Percentiles rank a stretch among this genome's conserved stretches.
phyloP scores from a whole-genome alignment of 2,797 vertebrate species.

The Hyperoplus immaculatus region DNA sequence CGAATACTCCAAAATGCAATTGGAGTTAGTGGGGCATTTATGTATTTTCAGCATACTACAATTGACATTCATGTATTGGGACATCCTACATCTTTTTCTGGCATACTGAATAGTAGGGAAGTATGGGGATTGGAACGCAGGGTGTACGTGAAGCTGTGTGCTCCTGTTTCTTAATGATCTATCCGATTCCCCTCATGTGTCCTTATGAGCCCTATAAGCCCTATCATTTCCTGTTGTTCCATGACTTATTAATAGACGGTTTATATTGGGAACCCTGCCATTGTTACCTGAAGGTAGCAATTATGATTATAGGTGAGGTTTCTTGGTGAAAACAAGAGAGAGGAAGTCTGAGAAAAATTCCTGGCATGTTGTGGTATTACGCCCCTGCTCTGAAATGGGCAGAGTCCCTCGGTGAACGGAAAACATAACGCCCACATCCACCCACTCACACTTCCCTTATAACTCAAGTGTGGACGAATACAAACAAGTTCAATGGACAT shows the following conservation, averaged over 20 bases:
- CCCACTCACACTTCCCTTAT: slow-evolving; percentile 36
- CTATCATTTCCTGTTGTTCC: slow-evolving; percentile 66
- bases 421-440: slow-evolving; percentile 34
- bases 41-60: too few species aligned
- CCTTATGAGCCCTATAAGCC: slow-evolving; percentile 42
- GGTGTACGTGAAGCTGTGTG: neutral
- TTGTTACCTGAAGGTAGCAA: slow-evolving; percentile 59
- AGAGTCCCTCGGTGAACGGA: slow-evolving; percentile 40
- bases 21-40: too few species aligned
- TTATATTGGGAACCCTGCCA: slow-evolving; percentile 62
- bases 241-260: slow-evolving; percentile 44
- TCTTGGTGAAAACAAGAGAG: slow-evolving; percentile 43
- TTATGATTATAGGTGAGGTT: slow-evolving; percentile 49
- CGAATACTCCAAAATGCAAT: too few species aligned
- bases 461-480: neutral
- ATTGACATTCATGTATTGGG: too few species aligned
- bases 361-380: slow-evolving; percentile 51
- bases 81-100: too few species aligned
- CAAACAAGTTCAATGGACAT: neutral
- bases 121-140: too few species aligned
- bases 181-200: slow-evolving; percentile 50
- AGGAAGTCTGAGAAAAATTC: slow-evolving; percentile 61
- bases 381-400: slow-evolving; percentile 28
- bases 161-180: slow-evolving; percentile 48
- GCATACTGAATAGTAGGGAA: too few species aligned